Evolutionary conservation across 1,140 invertebrate genomes (phyloP), one percentile per base, ranked within the genome.

Genomic region (Hycleus phaleratus): DNA sequence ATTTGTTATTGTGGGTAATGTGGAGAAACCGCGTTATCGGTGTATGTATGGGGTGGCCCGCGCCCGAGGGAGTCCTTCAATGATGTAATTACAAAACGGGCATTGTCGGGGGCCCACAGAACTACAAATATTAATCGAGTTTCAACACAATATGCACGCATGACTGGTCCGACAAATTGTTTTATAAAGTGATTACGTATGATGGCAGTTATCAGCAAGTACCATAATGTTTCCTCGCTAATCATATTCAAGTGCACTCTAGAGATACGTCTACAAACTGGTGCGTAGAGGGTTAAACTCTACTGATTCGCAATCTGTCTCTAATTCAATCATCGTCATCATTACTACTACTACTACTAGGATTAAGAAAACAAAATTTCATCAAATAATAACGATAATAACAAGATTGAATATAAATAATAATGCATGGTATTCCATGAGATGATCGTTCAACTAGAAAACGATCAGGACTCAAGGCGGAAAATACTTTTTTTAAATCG

Each of bases 111-210:
- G 62, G 66, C 60, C 68, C 63, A 69, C 67, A 67, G 59, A 68
- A 67, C 65, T 62, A 71, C 69, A 68, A 70, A 71, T 73, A 71
- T 72, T 73, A 73, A 73, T 73, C 67, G 71, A 72, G 69, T 72
- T 69, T 63, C 63, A 58, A 61, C 66, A 69, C 70, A 72, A 71
- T 73, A 71, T 71, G 66, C 65, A 71, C 71, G 72, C 72, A 71
- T 69, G 71, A 71, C 68, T 68, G 70, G 55, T 51, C 63, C 56
- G 69, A 73, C 72, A 73, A 73, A 73, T 73, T 73, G 72, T 73
- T 73, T 73, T 71, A 70, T 73, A 73, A 73, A 72, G 63, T 71
- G 72, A 73, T 73, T 73, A 73, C 63, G 69, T 65, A 60, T 64
- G 60, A 69, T 68, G 60, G 68, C 69, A 67, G 69, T 67, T 69